Percentiles rank a stretch among this genome's conserved stretches.
These are phyloP conservation scores for Hylaeus anthracinus DNA, from an alignment of 1,140 invertebrate species.

Conservation along the genomic window DNA sequence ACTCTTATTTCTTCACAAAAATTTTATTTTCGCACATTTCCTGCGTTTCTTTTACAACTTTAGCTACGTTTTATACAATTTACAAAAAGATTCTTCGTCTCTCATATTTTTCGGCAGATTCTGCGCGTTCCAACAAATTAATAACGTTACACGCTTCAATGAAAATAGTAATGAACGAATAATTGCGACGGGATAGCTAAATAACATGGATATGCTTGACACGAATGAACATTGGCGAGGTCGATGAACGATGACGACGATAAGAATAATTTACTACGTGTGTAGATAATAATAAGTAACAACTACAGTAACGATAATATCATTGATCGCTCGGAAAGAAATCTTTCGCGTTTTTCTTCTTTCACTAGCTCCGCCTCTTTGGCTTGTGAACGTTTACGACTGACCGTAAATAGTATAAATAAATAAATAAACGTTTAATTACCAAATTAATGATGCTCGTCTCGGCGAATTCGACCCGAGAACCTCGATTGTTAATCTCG, in stretches of 20 bases:
- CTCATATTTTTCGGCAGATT: not conserved
- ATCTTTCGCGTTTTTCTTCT: slow-evolving; percentile 31
- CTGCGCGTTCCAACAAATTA: not conserved
- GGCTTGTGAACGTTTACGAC: slow-evolving; percentile 77
- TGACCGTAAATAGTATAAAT: slow-evolving; percentile 75
- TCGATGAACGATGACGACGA: slow-evolving; percentile 24
- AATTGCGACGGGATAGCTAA: not conserved
- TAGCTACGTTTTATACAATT: slow-evolving; percentile 41
- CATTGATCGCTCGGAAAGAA: slow-evolving; percentile 53
- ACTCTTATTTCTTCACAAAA: slow-evolving; percentile 34
- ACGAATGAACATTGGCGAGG: slow-evolving; percentile 10
- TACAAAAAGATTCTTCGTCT: slow-evolving; percentile 35
- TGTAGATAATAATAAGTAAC: slow-evolving; percentile 46
- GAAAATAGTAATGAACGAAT: slow-evolving; percentile 14
- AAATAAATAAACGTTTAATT: slow-evolving; percentile 56
- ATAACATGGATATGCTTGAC: slow-evolving; percentile 4
- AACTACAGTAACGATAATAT: slow-evolving; percentile 49
- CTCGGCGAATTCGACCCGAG: not conserved
- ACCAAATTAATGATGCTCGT: not conserved
- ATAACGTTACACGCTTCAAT: not conserved
- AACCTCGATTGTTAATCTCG: not conserved
- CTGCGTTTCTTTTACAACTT: slow-evolving; percentile 41
- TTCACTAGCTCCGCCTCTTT: slow-evolving; percentile 79
- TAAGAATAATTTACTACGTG: slow-evolving; percentile 55
- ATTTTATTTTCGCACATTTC: slow-evolving; percentile 44